Evolutionary conservation across 2,113 vertebrate genomes (phyloP).

Genomic region (Nymphicus hollandicus): DNA sequence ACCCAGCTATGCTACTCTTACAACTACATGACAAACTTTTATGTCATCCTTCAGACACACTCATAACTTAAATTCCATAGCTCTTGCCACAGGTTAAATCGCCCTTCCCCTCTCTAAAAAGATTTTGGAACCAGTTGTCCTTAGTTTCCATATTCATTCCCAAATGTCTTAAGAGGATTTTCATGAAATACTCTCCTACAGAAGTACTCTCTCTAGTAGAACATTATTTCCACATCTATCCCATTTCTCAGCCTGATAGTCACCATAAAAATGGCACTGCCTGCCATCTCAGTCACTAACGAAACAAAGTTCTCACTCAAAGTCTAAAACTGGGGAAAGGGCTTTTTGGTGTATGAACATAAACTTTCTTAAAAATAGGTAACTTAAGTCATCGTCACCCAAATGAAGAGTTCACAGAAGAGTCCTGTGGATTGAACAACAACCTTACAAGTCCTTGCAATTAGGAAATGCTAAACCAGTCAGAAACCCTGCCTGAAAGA

Average conservation of each 20-base stretch:
- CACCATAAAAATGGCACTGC: neutral
- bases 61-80: neutral
- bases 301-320: neutral
- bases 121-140: neutral
- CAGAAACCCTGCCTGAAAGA: neutral
- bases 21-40: neutral
- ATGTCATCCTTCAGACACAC: neutral
- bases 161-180: neutral
- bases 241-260: neutral
- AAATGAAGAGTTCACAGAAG: neutral
- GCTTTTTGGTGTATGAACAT: neutral
- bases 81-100: neutral
- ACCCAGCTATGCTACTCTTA: neutral
- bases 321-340: neutral
- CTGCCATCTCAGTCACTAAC: neutral
- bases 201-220: neutral
- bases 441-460: neutral
- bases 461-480: neutral
- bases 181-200: neutral
- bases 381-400: neutral
- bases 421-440: neutral
- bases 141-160: neutral
- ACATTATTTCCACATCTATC: neutral
- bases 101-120: neutral
- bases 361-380: neutral